A percentile compares a stretch with the other conserved stretches of the same genome.
Evolutionary conservation across 2,113 vertebrate genomes (phyloP).

Genomic region (Megalops atlanticus): DNA sequence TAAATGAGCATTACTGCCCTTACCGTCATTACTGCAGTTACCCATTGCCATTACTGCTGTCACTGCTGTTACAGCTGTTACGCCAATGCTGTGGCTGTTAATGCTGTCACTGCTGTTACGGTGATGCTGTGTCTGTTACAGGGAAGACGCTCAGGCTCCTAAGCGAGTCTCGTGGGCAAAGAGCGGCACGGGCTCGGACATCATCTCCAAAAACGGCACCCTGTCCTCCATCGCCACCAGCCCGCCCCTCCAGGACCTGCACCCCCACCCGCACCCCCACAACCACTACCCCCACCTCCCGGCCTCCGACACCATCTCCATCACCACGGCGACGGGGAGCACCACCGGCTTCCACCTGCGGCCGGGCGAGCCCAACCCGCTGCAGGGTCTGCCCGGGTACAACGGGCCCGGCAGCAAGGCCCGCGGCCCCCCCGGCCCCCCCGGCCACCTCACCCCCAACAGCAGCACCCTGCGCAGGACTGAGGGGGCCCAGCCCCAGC

Average conservation of each 20-base stretch:
- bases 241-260: slow-evolving; percentile 62
- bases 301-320: slow-evolving; percentile 64
- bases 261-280: slow-evolving; percentile 53
- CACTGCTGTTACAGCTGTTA: no score
- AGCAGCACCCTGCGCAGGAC: slow-evolving; percentile 58
- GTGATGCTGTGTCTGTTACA: slow-evolving; percentile 39
- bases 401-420: slow-evolving; percentile 54
- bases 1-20: no score
- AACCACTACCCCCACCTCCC: slow-evolving; percentile 64
- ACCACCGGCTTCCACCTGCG: slow-evolving; percentile 63
- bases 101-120: no score
- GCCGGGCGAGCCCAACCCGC: slow-evolving; percentile 59
- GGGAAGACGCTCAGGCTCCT: slow-evolving; percentile 85
- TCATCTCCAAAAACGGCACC: slow-evolving; percentile 84
- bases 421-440: slow-evolving; percentile 27
- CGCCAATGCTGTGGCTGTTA: no score
- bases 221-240: slow-evolving; percentile 81
- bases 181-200: slow-evolving; percentile 75
- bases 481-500: slow-evolving; percentile 69
- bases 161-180: slow-evolving; percentile 83
- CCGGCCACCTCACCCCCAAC: slow-evolving; percentile 33
- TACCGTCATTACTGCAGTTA: no score
- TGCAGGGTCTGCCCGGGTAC: slow-evolving; percentile 76
- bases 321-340: slow-evolving; percentile 57
- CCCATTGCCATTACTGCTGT: no score